phyloP scores from a whole-genome alignment of 2,888 invertebrate species.

The Melieria omissa region DNA sequence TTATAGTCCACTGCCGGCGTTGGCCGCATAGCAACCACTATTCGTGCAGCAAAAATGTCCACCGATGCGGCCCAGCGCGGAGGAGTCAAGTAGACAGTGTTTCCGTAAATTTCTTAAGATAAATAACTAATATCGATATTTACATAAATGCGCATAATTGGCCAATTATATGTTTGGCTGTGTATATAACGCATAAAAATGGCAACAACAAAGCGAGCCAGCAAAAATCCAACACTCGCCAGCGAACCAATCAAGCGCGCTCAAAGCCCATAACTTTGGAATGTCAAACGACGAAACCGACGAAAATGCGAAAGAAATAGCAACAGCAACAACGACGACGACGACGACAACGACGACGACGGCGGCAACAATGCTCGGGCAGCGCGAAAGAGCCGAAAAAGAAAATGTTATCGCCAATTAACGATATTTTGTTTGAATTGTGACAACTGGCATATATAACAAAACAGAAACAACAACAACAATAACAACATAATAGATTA shows the following conservation, averaged over 20 bases:
- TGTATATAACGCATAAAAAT: not conserved
- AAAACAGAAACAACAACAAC: slow-evolving; percentile 22
- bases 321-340: not conserved
- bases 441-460: slow-evolving; percentile 43
- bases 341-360: not conserved
- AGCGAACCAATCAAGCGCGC: slow-evolving; percentile 10
- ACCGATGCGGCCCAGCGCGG: too few relatives aligned
- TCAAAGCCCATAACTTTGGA: not conserved
- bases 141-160: slow-evolving; percentile 40
- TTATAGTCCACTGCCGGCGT: too few relatives aligned
- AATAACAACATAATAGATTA: slow-evolving; percentile 2
- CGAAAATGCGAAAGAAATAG: not conserved
- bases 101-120: slow-evolving; percentile 24
- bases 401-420: slow-evolving; percentile 45
- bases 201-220: not conserved
- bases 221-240: slow-evolving; percentile 6
- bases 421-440: slow-evolving; percentile 43
- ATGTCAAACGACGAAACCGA: not conserved
- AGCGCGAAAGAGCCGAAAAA: slow-evolving; percentile 14
- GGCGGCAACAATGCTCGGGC: not conserved
- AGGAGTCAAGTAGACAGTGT: not conserved
- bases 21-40: too few relatives aligned
- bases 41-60: too few relatives aligned
- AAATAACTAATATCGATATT: slow-evolving; percentile 36
- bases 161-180: slow-evolving; percentile 14